Evolutionary conservation across 2,797 vertebrate genomes (phyloP).

Genomic region (Sylvia borin): DNA sequence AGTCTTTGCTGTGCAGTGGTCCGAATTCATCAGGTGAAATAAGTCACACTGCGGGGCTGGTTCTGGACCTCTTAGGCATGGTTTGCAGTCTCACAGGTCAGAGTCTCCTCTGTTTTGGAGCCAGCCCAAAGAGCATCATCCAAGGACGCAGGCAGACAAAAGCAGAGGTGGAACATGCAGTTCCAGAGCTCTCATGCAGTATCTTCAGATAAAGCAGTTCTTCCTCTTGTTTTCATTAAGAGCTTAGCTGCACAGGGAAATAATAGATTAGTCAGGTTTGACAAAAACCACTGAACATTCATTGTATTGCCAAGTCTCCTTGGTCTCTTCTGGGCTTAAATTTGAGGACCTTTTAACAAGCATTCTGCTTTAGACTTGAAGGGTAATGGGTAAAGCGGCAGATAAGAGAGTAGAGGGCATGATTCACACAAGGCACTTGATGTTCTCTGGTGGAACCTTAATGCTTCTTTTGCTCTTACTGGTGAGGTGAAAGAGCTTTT

Average conservation of each 20-base stretch:
- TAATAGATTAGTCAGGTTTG: conserved; percentile 68
- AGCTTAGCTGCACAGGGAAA: conserved; percentile 55
- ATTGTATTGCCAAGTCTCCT: conserved; percentile 57
- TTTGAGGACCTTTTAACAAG: conserved; percentile 56
- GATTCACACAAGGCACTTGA: neutral
- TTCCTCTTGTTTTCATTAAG: conserved; percentile 2
- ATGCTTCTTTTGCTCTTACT: neutral
- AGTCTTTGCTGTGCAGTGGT: neutral
- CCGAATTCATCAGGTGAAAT: neutral
- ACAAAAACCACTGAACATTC: conserved; percentile 40
- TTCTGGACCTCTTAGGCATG: neutral
- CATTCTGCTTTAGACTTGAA: conserved; percentile 38
- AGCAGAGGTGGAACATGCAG: neutral
- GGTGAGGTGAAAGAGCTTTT: neutral
- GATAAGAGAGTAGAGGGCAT: neutral
- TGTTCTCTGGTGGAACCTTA: neutral
- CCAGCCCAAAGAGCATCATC: neutral
- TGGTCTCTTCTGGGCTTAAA: conserved; percentile 67
- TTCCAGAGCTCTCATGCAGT: neutral
- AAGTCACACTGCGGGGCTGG: neutral
- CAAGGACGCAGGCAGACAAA: neutral
- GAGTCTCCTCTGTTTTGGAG: neutral
- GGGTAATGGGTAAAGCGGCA: neutral
- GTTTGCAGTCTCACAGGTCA: neutral
- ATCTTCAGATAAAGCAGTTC: neutral